Evolutionary conservation across 2,888 invertebrate genomes (phyloP).

Genomic region (Phengaris arion): DNA sequence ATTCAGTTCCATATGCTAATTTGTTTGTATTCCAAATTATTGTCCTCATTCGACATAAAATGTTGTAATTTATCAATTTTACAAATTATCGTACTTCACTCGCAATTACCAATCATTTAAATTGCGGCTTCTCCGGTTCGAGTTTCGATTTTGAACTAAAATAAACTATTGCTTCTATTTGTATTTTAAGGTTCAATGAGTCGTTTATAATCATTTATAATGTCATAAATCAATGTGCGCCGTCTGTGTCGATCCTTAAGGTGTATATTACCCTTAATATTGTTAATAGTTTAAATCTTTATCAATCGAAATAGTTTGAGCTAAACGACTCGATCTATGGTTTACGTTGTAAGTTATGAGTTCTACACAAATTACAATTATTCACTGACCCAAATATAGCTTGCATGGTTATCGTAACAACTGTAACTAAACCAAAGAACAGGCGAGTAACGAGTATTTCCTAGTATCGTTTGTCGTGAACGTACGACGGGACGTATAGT

Average conservation of each 20-base stretch:
- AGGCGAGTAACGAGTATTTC: constrained; percentile 20
- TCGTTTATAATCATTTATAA: constrained; percentile 1
- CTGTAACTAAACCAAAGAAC: neutral
- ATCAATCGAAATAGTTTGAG: neutral
- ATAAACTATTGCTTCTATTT: constrained; percentile 9
- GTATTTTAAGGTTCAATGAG: constrained; percentile 11
- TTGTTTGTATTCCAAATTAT: constrained; percentile 21
- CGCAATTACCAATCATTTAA: constrained; percentile 27
- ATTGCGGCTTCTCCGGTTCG: neutral
- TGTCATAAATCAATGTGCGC: neutral
- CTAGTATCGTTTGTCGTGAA: constrained; percentile 31
- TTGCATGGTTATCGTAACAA: constrained; percentile 4
- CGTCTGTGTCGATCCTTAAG: neutral
- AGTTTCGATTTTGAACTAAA: constrained; percentile 8
- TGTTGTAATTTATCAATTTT: constrained; percentile 26
- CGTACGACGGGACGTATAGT: constrained; percentile 63
- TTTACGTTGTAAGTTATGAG: neutral
- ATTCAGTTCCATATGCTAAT: constrained; percentile 3
- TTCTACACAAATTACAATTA: neutral
- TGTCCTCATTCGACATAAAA: constrained; percentile 13
- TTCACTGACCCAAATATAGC: neutral
- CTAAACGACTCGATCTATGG: neutral
- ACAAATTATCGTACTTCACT: constrained; percentile 17
- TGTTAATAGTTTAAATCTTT: neutral
- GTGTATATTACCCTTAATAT: neutral